Evolutionary conservation across 2,888 invertebrate species (phyloP).

Genomic region (Microplitis deprimator): DNA sequence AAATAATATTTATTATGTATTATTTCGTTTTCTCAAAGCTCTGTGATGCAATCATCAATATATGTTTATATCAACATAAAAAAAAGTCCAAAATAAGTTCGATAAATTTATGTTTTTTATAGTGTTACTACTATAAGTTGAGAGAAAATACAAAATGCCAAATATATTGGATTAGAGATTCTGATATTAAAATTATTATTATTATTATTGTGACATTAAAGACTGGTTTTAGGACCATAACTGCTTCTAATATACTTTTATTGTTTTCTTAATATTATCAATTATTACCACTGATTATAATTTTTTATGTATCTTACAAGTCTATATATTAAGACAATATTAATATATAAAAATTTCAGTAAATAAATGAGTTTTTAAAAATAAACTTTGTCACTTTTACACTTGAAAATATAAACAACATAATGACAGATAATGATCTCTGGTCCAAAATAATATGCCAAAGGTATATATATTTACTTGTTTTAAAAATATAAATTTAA

Average conservation of each 20-base stretch:
- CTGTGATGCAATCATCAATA: constrained; percentile 27
- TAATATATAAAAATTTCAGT: not conserved
- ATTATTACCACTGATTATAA: not conserved
- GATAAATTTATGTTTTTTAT: constrained; percentile 26
- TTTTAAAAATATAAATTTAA: too few relatives aligned
- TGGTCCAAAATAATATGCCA: constrained; percentile 21
- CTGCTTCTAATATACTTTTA: constrained; percentile 9
- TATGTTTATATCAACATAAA: constrained; percentile 20
- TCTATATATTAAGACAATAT: constrained; percentile 9
- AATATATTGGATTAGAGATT: constrained; percentile 20
- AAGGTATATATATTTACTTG: not conserved
- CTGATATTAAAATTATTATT: not conserved
- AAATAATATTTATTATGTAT: too few relatives aligned
- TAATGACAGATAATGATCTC: not conserved
- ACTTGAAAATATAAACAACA: not conserved
- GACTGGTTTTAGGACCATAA: constrained; percentile 35
- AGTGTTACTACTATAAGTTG: constrained; percentile 12
- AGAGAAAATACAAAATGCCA: constrained; percentile 15
- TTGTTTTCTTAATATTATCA: constrained; percentile 4
- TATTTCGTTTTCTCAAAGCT: constrained; percentile 1
- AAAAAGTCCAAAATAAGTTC: constrained; percentile 20
- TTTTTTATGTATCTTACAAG: not conserved
- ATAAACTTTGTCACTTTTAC: not conserved
- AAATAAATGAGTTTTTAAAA: not conserved
- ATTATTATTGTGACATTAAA: constrained; percentile 20